Evolutionary conservation across 92 coral and sea anemone species (phyloP).

Genomic region (Palythoa grandis): DNA sequence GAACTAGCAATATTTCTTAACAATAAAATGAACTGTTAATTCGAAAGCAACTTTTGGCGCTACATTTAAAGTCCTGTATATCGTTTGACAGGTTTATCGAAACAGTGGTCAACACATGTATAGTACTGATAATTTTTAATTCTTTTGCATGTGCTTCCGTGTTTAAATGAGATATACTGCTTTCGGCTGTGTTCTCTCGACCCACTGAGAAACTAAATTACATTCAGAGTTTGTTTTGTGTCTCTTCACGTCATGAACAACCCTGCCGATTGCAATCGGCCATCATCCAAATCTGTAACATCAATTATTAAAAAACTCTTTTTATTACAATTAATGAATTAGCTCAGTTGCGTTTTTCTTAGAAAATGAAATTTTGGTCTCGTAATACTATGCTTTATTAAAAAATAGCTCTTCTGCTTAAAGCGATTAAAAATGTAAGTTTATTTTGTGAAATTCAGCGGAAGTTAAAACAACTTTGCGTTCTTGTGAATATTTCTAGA

Average conservation of each 20-base stretch:
- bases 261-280: constrained; percentile 18
- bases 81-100: neutral
- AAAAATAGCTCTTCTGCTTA: neutral
- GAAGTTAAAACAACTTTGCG: neutral
- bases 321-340: constrained; percentile 8
- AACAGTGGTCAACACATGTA: neutral
- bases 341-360: constrained; percentile 2
- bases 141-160: neutral
- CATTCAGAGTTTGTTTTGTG: neutral
- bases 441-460: neutral
- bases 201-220: neutral
- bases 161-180: neutral
- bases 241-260: neutral
- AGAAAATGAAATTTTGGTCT: constrained; percentile 2
- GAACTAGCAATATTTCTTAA: neutral
- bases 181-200: neutral
- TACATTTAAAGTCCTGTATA: neutral
- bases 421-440: neutral
- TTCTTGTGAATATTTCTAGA: neutral
- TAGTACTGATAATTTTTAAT: neutral
- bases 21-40: neutral
- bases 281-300: constrained; percentile 4
- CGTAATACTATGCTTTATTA: neutral
- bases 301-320: constrained; percentile 29
- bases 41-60: neutral